Evolutionary conservation across 2,797 vertebrate species (phyloP).

Genomic region (Tenualosa thibaudeaui): DNA sequence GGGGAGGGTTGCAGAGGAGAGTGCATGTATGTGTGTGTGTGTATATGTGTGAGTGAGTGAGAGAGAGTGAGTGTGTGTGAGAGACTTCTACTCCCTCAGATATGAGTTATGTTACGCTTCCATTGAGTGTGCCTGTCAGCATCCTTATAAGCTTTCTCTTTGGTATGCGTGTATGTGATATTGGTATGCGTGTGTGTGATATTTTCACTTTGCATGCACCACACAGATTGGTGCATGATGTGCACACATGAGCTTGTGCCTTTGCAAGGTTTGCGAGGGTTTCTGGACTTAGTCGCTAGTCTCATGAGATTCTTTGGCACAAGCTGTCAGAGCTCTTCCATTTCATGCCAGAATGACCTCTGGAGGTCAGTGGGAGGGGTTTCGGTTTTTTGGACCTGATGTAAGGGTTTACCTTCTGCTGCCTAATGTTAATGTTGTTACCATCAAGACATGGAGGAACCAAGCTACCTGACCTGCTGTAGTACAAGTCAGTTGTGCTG

Average conservation of each 20-base stretch:
- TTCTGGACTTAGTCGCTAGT: no score
- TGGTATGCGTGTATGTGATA: background rate
- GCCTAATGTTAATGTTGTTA: background rate
- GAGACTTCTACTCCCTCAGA: constrained; percentile 1
- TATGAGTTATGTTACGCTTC: background rate
- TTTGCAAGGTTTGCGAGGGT: background rate
- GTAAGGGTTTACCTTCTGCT: background rate
- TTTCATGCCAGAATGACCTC: background rate
- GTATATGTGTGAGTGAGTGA: background rate
- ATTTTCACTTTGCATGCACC: background rate
- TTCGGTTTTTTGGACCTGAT: background rate
- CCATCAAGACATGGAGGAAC: background rate
- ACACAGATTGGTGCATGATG: background rate
- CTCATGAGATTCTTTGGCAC: background rate
- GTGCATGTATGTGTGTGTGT: background rate
- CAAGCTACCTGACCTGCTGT: background rate
- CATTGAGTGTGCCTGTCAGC: constrained; percentile 7
- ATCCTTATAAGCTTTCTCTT: constrained; percentile 5
- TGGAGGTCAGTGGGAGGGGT: background rate
- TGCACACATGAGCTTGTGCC: background rate
- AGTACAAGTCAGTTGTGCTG: no score
- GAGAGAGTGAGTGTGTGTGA: background rate
- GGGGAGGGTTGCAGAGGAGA: background rate
- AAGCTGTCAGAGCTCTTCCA: background rate
- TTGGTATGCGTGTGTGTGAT: background rate